Base-by-base conservation (phyloP, 1,140 invertebrate species). In the Trypoxylus dichotomus region DNA sequence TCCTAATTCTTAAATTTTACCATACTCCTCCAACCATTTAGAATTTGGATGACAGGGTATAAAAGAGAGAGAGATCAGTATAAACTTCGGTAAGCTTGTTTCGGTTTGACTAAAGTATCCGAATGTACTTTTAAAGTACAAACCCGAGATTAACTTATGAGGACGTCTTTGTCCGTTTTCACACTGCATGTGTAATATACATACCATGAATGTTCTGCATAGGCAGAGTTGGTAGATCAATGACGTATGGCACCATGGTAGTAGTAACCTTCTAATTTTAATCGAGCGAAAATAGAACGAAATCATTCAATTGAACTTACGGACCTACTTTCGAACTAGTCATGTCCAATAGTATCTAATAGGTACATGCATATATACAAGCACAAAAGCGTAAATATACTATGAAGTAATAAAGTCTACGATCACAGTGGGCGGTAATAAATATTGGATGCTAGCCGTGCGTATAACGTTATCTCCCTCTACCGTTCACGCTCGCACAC, bases 391-490 rank as follows among this genome's bases (percentile, higher is more conserved):
- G 21, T 58, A 19, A 19, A 19, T 58, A 58, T 13, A 13, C 47
- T 58, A 58, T 58, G 60, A 24, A 68, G 60, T 68, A 68, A 68
- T 68, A 24, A 24, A 68, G 19, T 68, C 24, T 68, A 68, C 24
- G 24, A 68, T 13, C 60, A 3, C 24, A 24, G 19, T 24, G 60
- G 27, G 47, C 47, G 13, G 60, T 25, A 68, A 68, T 68, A 68
- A 68, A 68, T 68, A 68, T 68, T 29, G 21, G 60, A 68, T 68
- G 60, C 25, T 68, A 68, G 24, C 60, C 60, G 60, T 68, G 11
- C 19, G 7, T 54, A 19, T 54, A 54, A 19, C 47, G 47, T 68
- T 68, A 68, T 68, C 60, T 68, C 60, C 11, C 5, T 54, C 19
- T 19, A 7, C 21, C 19, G 21, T 21, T 68, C 27, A 5, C 13